phyloP scores from a whole-genome alignment of 35 echinoderm and acorn worm species.

The Strongylocentrotus purpuratus region DNA sequence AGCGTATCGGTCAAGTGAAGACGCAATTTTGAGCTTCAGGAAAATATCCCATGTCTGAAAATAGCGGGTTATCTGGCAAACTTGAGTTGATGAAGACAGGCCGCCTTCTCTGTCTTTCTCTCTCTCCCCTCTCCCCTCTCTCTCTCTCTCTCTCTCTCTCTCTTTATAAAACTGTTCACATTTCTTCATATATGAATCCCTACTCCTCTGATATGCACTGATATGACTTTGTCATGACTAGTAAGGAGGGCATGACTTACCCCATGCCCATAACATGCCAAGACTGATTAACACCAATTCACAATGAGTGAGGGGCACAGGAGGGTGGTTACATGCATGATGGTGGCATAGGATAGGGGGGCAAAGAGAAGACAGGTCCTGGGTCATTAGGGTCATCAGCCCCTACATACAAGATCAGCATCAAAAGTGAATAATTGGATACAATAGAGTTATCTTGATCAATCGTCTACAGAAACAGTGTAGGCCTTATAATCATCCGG shows the following conservation, averaged over 20 bases:
- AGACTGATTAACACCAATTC: background rate
- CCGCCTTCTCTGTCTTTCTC: background rate
- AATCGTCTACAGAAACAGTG: background rate
- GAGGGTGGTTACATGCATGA: background rate
- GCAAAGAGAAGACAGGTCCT: background rate
- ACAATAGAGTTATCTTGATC: background rate
- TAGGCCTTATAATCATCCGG: background rate
- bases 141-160: no score
- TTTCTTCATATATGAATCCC: background rate
- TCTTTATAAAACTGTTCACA: background rate
- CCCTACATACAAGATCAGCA: background rate
- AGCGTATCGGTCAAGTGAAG: no score
- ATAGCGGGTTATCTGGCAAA: no score
- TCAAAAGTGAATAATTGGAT: background rate
- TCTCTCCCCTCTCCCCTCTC: background rate
- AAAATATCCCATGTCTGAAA: no score
- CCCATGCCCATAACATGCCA: slow-evolving; percentile 23
- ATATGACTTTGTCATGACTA: background rate
- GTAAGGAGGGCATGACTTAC: background rate
- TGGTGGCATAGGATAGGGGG: background rate
- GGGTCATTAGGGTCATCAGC: background rate
- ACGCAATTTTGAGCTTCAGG: no score
- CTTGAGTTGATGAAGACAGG: no score
- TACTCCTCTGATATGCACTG: background rate
- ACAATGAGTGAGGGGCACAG: background rate